Base-by-base conservation (phyloP, 1,140 invertebrate genomes). In the Ceratina calcarata region DNA sequence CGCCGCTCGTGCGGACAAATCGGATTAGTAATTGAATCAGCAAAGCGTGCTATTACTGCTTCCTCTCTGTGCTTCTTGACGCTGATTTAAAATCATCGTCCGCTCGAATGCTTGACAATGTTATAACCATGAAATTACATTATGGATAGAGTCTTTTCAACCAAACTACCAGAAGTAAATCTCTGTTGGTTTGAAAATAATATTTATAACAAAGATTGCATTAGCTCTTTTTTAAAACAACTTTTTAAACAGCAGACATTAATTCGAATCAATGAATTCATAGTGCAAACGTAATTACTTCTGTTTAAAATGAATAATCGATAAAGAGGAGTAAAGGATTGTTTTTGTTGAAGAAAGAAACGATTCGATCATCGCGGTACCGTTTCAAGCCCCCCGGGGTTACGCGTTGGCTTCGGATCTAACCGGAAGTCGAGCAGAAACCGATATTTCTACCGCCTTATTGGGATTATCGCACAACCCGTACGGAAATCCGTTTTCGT, bases 1-100 rank as follows among this genome's bases (percentile, higher is more conserved):
- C 6, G 58, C 2, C 57, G 32, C 20, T 60, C 57, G 37, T 67
- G 65, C n/a, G 57, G 13, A 37, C 20, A 27, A 58, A 70, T 70
- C 32, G 58, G 57, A 71, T 61, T 37, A 61, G 69, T 49, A 49
- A 71, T 71, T 20, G 57, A 71, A 71, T 49, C 57, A 45, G 32
- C 13, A 60, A 18, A 20, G 32, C 32, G 27, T 64, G 13, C 27
- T 64, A 64, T 45, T 49, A 24, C 20, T 18, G 32, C 57, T 6
- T 4, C 20, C 57, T 49, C 22, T n/a, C 18, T 49, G 16, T 27
- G n/a, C 55, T 57, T 57, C 55, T n/a, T 18, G 55, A 16, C n/a
- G 15, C 16, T 57, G n/a, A n/a, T 18, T 57, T 16, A 57, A 57
- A 57, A 57, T 57, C 16, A 57, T 57, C n/a, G n/a, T 10, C 55